phyloP scores from a whole-genome alignment of 2,113 vertebrate species.

The Seriola quinqueradiata region DNA sequence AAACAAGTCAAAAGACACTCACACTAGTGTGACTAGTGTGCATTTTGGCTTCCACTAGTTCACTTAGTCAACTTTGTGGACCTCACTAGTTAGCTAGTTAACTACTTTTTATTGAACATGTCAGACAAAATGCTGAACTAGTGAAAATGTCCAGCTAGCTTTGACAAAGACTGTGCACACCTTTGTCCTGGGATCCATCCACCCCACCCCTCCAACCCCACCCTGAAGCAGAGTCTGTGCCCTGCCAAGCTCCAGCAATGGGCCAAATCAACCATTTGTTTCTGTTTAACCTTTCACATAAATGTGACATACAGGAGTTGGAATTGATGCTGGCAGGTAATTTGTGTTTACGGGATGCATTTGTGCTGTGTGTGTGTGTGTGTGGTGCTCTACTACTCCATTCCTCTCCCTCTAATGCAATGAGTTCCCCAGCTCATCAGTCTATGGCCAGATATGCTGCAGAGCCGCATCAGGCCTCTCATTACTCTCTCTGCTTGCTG shows the following conservation, averaged over 20 bases:
- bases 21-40: too few species aligned
- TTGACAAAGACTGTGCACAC: slow-evolving; percentile 3
- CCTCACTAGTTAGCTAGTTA: too few species aligned
- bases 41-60: too few species aligned
- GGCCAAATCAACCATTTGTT: slow-evolving; percentile 63
- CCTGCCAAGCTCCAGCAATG: slow-evolving; percentile 22
- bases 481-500: slow-evolving; percentile 52
- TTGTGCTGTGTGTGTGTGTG: slow-evolving; percentile 30
- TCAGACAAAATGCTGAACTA: too few species aligned
- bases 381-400: slow-evolving; percentile 28
- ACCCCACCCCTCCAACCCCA: not conserved
- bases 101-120: too few species aligned
- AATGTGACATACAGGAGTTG: slow-evolving; percentile 55
- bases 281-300: slow-evolving; percentile 72
- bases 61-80: too few species aligned
- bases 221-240: not conserved
- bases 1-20: too few species aligned
- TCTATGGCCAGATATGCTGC: slow-evolving; percentile 51
- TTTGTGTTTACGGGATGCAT: slow-evolving; percentile 61
- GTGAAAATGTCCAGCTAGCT: not conserved
- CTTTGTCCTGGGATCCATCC: slow-evolving; percentile 30
- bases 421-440: slow-evolving; percentile 59
- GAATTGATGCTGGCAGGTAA: slow-evolving; percentile 61
- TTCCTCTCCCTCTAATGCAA: slow-evolving; percentile 58
- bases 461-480: slow-evolving; percentile 55